Base-by-base conservation (phyloP, 2,113 vertebrate genomes). In the Greenwoodochromis staneri region DNA sequence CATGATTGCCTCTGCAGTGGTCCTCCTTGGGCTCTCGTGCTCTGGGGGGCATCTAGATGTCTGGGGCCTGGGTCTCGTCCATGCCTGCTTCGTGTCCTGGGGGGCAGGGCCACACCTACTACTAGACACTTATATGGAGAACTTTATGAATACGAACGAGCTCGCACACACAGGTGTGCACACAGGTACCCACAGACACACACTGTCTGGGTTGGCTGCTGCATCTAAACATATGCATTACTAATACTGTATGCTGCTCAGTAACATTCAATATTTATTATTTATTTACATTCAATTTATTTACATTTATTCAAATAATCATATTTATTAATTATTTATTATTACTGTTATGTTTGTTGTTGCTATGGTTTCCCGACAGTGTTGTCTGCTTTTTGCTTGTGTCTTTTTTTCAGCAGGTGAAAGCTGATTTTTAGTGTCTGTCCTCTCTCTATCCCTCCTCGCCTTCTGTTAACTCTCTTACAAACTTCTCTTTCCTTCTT, bases 61-160 rank as follows among this genome's bases (percentile, higher is more conserved):
- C 57, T 61, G 29, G 57, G 5, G 9, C 4, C 29, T 63, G 29
- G 29, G 19, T 63, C 59, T 63, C 4, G 4, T 19, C 59, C 16
- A 63, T 0, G 9, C 29, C 17, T 36, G 31, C 17, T 63, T 63
- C 17, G 36, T 63, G 16, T 63, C 59, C 31, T 63, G 59, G 59
- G 59, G 57, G 6, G 0, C 59, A 36, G 9, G 31, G 59, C 59
- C 0, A 63, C 31, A 36, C 59, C 57, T 31, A 1, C 31, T 63
- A 36, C 6, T 63, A 0, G 59, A 36, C 59, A 63, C 17, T 63
- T 63, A 36, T 3, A 36, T 36, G 59, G 9, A 63, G 31, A 63
- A 63, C 59, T 34, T 36, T 63, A 63, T 4, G 29, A 34, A 61
- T 31, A 61, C 2, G 1, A 31, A 6, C 9, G 0, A 34, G 29